Percentiles rank a stretch among this genome's conserved stretches.
Evolutionary conservation across 1,140 invertebrate species (phyloP).

Genomic region (Drosophila saltans): DNA sequence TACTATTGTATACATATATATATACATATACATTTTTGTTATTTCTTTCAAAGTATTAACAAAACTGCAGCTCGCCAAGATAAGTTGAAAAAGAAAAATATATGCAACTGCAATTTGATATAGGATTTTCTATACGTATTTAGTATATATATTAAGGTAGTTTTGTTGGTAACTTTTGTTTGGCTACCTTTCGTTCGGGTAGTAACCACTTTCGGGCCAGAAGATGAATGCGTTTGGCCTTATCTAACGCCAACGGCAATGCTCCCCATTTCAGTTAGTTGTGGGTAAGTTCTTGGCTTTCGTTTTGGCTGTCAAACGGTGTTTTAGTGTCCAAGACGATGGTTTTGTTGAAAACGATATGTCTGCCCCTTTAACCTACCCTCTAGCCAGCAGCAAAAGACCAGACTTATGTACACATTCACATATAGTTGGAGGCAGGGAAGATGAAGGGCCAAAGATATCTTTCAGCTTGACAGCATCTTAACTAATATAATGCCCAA

Average conservation of each 20-base stretch:
- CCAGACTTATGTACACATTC: background rate
- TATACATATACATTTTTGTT: background rate
- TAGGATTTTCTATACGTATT: background rate
- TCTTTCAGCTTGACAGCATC: conserved; percentile 80
- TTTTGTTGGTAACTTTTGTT: conserved; percentile 42
- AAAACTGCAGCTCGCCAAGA: conserved; percentile 52
- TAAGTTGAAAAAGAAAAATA: conserved; percentile 44
- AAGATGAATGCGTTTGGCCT: conserved; percentile 78
- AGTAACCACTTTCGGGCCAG: conserved; percentile 12
- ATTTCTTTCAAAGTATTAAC: conserved; percentile 25
- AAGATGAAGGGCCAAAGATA: conserved; percentile 38
- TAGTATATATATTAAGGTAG: conserved; percentile 34
- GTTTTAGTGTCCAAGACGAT: conserved; percentile 50
- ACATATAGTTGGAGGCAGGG: no score
- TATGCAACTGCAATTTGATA: conserved; percentile 49
- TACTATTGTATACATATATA: conserved; percentile 8
- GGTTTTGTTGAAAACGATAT: conserved; percentile 54
- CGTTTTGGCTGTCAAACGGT: conserved; percentile 68
- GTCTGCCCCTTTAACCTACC: conserved; percentile 41
- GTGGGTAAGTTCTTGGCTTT: conserved; percentile 33
- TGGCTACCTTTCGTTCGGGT: conserved; percentile 15
- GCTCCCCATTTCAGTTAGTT: conserved; percentile 29
- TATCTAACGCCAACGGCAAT: conserved; percentile 59
- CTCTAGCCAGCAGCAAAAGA: background rate
- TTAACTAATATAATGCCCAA: conserved; percentile 83